Evolutionary conservation across 1,140 invertebrate genomes (phyloP), one percentile per base, ranked within the genome.

Genomic region (Bactericera cockerelli): DNA sequence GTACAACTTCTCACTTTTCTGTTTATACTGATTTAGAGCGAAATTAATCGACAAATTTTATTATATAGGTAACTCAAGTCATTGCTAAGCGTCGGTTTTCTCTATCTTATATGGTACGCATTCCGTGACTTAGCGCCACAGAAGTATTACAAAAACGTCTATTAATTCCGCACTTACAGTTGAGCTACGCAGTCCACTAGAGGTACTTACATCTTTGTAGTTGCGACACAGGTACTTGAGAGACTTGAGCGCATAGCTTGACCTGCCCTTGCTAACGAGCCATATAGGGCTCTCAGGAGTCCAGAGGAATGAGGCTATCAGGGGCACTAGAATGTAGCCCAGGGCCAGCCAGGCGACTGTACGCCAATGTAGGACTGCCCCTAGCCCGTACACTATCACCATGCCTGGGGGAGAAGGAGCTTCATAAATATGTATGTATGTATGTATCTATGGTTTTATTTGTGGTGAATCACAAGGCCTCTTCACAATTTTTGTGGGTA

Each of bases 211-310:
- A 16, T 59, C 49, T 13, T 58, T 58, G 28, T 63, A 60, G 53
- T 58, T 57, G 25, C 64, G 28, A 26, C 61, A 55, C 4, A 66
- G 38, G 42, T 57, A 63, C 14, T 59, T 59, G 13, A 65, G 58
- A 21, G 65, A 62, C 28, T 66, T 63, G 16, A 66, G 71, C 4
- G 81, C 81, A 53, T 79, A 74, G 2, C 76, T 75, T 22, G 69
- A 67, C 42, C 73, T 69, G 2, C 76, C 79, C 61, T 77, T 77
- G 0, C 74, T 72, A 0, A 81, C 70, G 0, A 82, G 67, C 77
- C 78, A 82, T 0, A 75, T 68, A 1, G 85, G 85, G 58, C 82
- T 84, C 71, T 87, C 85, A 0, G 82, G 83, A 13, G 85, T 71
- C 57, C 77, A 75, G 3, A 80, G 57, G 66, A 76, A 71, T 14